These are phyloP conservation scores for Astropecten irregularis DNA, from an alignment of 53 echinoderm and acorn worm species.

Conservation along the genomic window DNA sequence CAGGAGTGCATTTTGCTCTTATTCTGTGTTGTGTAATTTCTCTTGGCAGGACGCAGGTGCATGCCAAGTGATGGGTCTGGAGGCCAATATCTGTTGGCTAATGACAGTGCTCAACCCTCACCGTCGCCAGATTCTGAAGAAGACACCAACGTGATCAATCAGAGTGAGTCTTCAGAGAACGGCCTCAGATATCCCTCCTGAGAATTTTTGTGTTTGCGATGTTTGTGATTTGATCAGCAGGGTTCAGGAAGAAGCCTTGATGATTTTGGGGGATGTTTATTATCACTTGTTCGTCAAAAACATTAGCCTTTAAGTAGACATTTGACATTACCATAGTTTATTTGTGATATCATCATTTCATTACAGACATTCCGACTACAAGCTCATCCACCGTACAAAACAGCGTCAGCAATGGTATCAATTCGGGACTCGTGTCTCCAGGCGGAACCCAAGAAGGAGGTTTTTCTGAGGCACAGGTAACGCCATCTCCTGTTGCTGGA, in stretches of 20 bases:
- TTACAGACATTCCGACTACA: background rate
- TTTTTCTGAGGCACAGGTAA: background rate
- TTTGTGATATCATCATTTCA: background rate
- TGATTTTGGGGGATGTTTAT: no score
- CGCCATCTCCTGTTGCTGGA: no score
- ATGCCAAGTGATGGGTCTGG: background rate
- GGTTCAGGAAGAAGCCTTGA: no score
- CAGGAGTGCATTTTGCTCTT: no score
- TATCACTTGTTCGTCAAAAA: no score
- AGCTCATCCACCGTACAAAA: conserved; percentile 18
- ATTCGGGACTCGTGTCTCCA: conserved; percentile 1
- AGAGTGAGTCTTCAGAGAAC: conserved; percentile 5
- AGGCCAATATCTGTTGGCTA: conserved; percentile 29
- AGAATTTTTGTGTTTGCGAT: no score
- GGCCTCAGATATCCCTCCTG: no score
- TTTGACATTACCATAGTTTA: background rate
- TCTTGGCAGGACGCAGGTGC: conserved; percentile 5
- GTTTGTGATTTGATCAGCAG: no score
- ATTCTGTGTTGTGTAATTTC: background rate
- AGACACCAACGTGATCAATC: conserved; percentile 28
- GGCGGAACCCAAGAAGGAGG: background rate
- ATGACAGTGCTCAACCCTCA: conserved; percentile 1
- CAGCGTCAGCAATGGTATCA: conserved; percentile 33
- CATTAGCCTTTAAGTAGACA: no score
- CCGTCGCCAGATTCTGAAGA: conserved; percentile 27